Evolutionary conservation across 2,113 vertebrate genomes (phyloP), one percentile per base, ranked within the genome.

Genomic region (Amia ocellicauda): DNA sequence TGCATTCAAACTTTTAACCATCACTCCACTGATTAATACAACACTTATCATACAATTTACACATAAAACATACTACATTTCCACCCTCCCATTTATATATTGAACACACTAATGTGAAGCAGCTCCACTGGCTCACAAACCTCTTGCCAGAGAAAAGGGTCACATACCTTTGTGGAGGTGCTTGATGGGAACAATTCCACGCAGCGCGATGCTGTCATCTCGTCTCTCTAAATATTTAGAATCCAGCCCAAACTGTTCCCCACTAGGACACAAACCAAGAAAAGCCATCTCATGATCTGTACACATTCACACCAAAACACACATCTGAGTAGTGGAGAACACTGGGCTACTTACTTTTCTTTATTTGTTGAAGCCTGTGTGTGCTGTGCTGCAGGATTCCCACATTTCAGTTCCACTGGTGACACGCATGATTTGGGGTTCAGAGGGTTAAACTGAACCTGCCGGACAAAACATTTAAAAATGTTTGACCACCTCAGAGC

Each of bases 141-240:
- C n/a, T n/a, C n/a, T n/a, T n/a, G n/a, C n/a, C n/a, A n/a, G 17
- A 27, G 10, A 24, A 19, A 54, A 17, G 41, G 14, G 28, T 0
- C 4, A 3, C 45, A 71, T 72, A 88, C 84, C 84, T 86, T 60
- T 77, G 27, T 65, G 72, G 7, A 70, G 67, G 23, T 77, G 78
- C 0, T 85, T 79, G 50, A 86, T 92, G 26, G 94, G 88, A 23
- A 86, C 80, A 10, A 96, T 89, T 0, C 91, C 89, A 2, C 88
- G 86, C 67, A 97, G 73, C 28, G 93, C 91, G 76, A 93, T 90
- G 81, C 91, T 89, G 47, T 90, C 90, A 3, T 96, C 93, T 80
- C 92, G 86, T 63, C 85, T 94, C 84, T 92, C 94, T 55, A 98
- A 87, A 67, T 97, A 98, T 65, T 96, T 98, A 0, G 91, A 69